These are phyloP conservation scores for Drosophila insularis DNA, from an alignment of 1,140 invertebrate species.

Conservation along the genomic window DNA sequence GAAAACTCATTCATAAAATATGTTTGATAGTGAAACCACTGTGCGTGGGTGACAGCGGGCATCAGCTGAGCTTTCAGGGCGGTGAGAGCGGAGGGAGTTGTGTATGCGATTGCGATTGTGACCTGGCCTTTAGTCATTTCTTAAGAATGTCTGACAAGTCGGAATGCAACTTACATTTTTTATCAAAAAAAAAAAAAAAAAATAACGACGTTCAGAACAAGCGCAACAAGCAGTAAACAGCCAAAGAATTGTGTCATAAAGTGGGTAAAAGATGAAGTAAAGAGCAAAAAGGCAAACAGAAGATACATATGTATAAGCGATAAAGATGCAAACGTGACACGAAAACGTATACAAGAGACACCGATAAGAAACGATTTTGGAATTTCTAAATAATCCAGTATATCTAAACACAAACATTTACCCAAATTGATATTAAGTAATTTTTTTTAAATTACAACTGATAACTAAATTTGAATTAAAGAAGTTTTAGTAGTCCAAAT, in stretches of 20 bases:
- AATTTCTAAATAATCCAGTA: not conserved
- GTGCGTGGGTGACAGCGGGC: constrained; percentile 62
- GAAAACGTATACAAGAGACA: not conserved
- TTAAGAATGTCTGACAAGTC: constrained; percentile 47
- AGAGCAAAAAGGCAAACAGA: constrained; percentile 25
- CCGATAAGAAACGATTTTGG: not conserved
- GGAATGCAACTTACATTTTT: constrained; percentile 33
- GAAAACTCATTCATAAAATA: constrained; percentile 15
- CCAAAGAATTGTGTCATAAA: constrained; percentile 76
- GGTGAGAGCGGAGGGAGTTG: not conserved
- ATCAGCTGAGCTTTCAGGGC: constrained; percentile 42
- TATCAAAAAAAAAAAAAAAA: constrained; percentile 59
- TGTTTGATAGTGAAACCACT: constrained; percentile 41
- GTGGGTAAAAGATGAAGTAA: constrained; percentile 53
- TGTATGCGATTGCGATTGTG: constrained; percentile 26
- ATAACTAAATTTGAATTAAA: too few relatives aligned
- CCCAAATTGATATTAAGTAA: too few relatives aligned
- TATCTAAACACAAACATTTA: too few relatives aligned
- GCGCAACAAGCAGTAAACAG: constrained; percentile 63
- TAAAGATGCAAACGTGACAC: constrained; percentile 37
- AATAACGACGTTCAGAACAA: constrained; percentile 50
- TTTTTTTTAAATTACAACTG: too few relatives aligned
- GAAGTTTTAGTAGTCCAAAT: too few relatives aligned
- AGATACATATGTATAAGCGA: constrained; percentile 15
- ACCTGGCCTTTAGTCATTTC: constrained; percentile 64